Evolutionary conservation across 2,113 vertebrate genomes (phyloP), one percentile per base, ranked within the genome.

Genomic region (Anarhynchus alexandrinus): DNA sequence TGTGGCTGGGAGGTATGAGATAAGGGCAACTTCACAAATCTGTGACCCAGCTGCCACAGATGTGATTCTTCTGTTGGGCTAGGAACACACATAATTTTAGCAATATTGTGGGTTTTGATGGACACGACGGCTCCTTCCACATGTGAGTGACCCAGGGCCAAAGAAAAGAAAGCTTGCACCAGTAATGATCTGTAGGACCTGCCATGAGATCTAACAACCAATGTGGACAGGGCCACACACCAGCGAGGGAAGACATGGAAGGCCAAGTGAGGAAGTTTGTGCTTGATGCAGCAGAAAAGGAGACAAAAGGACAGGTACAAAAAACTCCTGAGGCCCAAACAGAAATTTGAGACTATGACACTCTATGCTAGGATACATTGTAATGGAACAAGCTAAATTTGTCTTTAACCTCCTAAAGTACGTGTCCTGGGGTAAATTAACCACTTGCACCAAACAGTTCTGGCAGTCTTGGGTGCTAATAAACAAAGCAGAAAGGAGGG

Each of bases 221-320:
- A 7, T n/a, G 66, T 14, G 43, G 66, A 61, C 10, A 19, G 36
- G 51, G 55, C 47, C 55, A 64, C 0, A 0, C 3, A 2, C 36
- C 43, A 77, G 76, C n/a, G 36, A 59, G 21, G 14, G 51, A 91
- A 65, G 38, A 40, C 36, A 71, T 72, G 25, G 38, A 62, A 88
- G 59, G 57, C 30, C 52, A 76, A 52, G 32, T 49, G 43, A 82
- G 47, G 58, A 90, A 72, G 40, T 62, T 36, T 57, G 45, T 1
- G 0, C 47, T 66, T 86, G 82, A 96, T 92, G 49, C 55, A 82
- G 78, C 82, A 94, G 71, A 91, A 95, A 86, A 91, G 25, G 66
- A 93, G 42, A 76, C 26, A 91, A 89, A 84, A 94, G 47, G 77
- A 91, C 65, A 94, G 43, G 59, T 71, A 91, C 59, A 85, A 79